Evolutionary conservation across 2,888 invertebrate species (phyloP), one percentile per base, ranked within the genome.

Genomic region (Drosophila lacicola): DNA sequence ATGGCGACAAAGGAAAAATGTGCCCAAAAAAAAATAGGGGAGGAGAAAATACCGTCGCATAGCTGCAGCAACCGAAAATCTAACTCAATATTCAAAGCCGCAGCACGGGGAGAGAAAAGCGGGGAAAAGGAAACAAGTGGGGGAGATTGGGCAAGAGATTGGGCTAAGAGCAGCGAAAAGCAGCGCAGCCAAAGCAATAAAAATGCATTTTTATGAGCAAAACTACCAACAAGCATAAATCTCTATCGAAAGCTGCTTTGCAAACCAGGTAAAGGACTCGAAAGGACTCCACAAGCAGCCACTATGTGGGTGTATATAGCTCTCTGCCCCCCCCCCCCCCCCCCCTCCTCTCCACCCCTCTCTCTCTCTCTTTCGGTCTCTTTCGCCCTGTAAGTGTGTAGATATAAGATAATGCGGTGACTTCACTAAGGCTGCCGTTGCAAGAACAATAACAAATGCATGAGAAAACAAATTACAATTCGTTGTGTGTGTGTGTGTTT

Each of bases 121-220:
- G 10, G 37, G 14, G 2, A 11, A 6, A 17, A 3, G 4, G 11
- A 10, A 5, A 21, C 13, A 13, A 9, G 34, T 39, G 29, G 5
- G 39, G 11, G 17, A 1, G 17, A 17, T 5, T 17, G 41, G 4
- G 14, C 2, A 3, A 3, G 36, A 5, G 6, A 13, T 29, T 8
- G 10, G 19, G 19, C 11, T 11, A 25, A 29, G 29, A 29, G 57
- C 11, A 63, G 50, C 62, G 53, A 71, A 68, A 73, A 76, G 73
- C 78, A 78, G 74, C 70, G 79, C 65, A 57, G 73, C 57, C 69
- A 81, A 86, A 83, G 85, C 89, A 86, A 86, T 86, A 86, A 86
- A 86, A 86, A 87, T 86, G 84, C 89, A 86, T 86, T 86, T 86
- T 86, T 86, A 86, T 86, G 85, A 88, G 89, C 85, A 86, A 84